Evolutionary conservation across 2,113 vertebrate genomes (phyloP), one percentile per base, ranked within the genome.

Genomic region (Gallinago undulata): DNA sequence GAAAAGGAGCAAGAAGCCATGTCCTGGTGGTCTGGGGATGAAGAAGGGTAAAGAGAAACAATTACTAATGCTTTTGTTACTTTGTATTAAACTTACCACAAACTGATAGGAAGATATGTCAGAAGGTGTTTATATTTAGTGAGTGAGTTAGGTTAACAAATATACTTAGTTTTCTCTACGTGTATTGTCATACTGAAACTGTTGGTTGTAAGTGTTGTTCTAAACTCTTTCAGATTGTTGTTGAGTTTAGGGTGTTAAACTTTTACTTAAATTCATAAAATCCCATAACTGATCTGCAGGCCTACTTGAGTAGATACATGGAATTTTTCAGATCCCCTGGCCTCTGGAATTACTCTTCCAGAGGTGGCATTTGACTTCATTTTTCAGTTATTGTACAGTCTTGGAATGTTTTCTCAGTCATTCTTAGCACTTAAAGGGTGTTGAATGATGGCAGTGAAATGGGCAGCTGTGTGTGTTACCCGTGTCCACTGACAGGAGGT

Each of bases 1-100:
- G 98, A 98, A 13, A 98, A 97, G 60, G 98, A 98, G 27, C 95
- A 95, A 66, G 98, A 98, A 41, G 95, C 98, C 1, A 98, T 98
- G 90, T 98, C 98, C 74, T 98, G 98, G 98, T 98, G 98, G 98
- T 98, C 97, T n/a, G 97, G 96, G 28, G 98, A 98, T 41, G 98
- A 98, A 87, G 98, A 98, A 55, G 84, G 98, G 98, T 98, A 97
- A 97, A 27, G 72, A 83, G 51, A 37, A 48, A 21, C 28, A 47
- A 7, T 30, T 45, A 1, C 17, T 5, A 0, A 6, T 25, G 28
- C 2, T 43, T 30, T 28, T 27, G 1, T 50, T 45, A 2, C 31
- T 23, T 93, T 37, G 9, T 22, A 3, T n/a, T 28, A 17, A 35
- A 18, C 11, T 45, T 85, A 24, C 27, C 31, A 4, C 67, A 14